A percentile compares a stretch with the other conserved stretches of the same genome.
Conservation (phyloP, 2,113 vertebrate genomes). For the Paramormyrops kingsleyae region DNA sequence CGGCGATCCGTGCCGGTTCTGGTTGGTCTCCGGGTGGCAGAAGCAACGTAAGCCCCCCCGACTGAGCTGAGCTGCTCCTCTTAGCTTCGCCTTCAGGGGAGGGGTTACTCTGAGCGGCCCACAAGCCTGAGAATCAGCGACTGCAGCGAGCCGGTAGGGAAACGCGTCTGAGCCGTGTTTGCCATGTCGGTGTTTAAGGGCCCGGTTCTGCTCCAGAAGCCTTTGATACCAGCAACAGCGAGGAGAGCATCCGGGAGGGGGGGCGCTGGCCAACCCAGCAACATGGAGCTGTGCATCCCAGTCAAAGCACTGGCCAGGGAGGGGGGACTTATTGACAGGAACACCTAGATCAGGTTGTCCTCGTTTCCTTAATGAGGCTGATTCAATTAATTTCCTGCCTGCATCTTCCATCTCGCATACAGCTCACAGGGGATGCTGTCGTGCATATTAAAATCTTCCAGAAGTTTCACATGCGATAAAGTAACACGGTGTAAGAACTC, state of each 20-base stretch:
- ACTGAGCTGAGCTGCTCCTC: background rate
- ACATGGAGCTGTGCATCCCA: background rate
- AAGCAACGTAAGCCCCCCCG: background rate
- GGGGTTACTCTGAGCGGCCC: background rate
- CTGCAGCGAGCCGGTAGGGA: too few relatives aligned
- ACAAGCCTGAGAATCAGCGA: background rate
- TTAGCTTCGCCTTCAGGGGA: background rate
- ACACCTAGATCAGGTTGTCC: constrained; percentile 70
- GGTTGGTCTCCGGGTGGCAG: background rate
- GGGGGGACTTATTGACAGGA: constrained; percentile 52
- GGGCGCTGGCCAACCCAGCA: background rate
- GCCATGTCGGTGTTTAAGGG: background rate
- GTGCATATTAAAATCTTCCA: constrained; percentile 78
- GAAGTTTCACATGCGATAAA: constrained; percentile 42
- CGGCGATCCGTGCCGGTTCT: background rate
- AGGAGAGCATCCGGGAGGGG: background rate
- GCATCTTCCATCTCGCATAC: constrained; percentile 61
- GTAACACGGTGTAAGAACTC: constrained; percentile 18
- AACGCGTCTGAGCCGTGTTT: background rate
- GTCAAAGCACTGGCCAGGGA: background rate
- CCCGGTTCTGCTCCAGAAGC: background rate
- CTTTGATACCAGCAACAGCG: background rate
- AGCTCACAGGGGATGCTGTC: constrained; percentile 74
- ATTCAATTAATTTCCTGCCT: constrained; percentile 76
- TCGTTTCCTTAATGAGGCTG: constrained; percentile 85